Evolutionary conservation across 2,797 vertebrate genomes (phyloP).

Genomic region (Myotis planiceps): DNA sequence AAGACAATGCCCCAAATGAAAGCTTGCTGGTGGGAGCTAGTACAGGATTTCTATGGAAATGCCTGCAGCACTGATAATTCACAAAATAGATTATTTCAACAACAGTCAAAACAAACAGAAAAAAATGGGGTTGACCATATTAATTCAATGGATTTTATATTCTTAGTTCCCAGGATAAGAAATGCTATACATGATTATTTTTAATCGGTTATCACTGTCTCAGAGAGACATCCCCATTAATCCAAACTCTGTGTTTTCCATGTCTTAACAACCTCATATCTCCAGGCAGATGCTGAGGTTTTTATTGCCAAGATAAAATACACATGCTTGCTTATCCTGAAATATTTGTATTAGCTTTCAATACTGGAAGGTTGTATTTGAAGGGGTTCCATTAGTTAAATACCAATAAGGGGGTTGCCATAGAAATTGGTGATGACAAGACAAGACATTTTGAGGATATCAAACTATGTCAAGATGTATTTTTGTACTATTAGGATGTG

Average conservation of each 20-base stretch:
- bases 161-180: conserved; percentile 5
- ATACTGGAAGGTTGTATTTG: not conserved
- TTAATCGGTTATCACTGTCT: not conserved
- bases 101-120: not conserved
- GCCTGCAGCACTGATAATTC: not conserved
- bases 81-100: not conserved
- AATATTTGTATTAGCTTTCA: not conserved
- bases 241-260: not conserved
- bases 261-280: not conserved
- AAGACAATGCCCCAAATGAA: not conserved
- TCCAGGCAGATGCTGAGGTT: not conserved
- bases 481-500: not conserved
- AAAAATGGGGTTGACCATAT: not conserved
- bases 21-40: not conserved
- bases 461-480: not conserved
- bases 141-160: not conserved
- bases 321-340: not conserved
- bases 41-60: not conserved
- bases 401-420: not conserved
- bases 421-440: not conserved
- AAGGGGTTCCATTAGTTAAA: not conserved
- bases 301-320: conserved; percentile 27
- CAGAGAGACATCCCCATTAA: not conserved
- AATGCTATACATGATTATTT: not conserved
- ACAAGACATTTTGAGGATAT: not conserved